A percentile compares a stretch with the other conserved stretches of the same genome.
These are phyloP conservation scores for Tringa solitaria DNA, from an alignment of 2,113 vertebrate genomes.

Conservation along the genomic window DNA sequence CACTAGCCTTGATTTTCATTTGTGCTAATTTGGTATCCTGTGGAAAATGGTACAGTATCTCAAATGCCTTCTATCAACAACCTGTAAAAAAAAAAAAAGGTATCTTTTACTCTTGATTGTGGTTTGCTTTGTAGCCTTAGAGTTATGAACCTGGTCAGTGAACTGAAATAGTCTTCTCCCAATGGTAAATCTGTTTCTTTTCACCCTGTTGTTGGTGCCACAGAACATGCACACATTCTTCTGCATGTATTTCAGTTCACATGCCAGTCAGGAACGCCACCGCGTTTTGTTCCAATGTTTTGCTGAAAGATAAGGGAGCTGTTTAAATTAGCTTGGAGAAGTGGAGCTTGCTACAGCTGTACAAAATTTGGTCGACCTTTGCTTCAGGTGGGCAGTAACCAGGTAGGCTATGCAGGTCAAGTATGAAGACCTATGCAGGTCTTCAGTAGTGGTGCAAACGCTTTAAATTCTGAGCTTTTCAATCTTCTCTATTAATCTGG, in stretches of 20 bases:
- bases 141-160: not conserved
- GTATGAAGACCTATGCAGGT: too few relatives aligned
- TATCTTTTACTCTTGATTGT: not conserved
- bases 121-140: not conserved
- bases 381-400: not conserved
- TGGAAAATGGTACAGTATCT: not conserved
- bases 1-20: not conserved
- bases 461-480: not conserved
- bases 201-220: not conserved
- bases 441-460: not conserved
- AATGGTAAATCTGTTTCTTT: not conserved
- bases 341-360: not conserved
- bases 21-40: not conserved
- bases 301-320: not conserved
- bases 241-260: rapidly evolving
- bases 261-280: not conserved
- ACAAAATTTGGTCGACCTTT: not conserved
- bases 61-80: not conserved
- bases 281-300: not conserved
- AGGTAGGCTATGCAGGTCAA: not conserved
- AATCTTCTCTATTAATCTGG: not conserved
- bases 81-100: not conserved
- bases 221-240: rapidly evolving
- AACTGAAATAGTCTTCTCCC: not conserved
- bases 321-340: not conserved